Evolutionary conservation across 2,797 vertebrate genomes (phyloP).

Genomic region (Anabacerthia variegaticeps): DNA sequence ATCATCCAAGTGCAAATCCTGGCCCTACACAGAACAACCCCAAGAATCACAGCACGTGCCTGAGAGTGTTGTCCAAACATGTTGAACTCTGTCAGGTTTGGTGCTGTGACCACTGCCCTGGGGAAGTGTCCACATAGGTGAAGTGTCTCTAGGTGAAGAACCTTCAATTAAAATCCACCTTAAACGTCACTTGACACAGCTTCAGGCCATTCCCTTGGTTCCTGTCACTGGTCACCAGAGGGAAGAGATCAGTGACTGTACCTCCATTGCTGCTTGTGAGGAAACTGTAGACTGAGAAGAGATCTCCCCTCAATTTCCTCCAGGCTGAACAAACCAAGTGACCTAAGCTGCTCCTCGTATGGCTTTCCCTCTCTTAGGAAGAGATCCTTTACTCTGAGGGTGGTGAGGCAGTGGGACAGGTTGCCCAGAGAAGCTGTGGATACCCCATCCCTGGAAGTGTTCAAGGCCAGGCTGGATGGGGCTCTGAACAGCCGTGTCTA

Average conservation of each 20-base stretch:
- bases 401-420: not conserved
- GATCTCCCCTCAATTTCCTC: not conserved
- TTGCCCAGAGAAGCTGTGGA: not conserved
- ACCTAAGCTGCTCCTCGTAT: not conserved
- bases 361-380: not conserved
- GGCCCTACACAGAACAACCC: too few relatives aligned
- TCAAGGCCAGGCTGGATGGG: not conserved
- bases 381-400: not conserved
- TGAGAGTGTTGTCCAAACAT: not conserved
- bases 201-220: not conserved
- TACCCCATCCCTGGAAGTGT: not conserved
- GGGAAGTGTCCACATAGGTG: not conserved
- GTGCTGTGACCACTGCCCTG: not conserved
- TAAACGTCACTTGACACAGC: not conserved
- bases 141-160: not conserved
- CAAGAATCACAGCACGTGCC: not conserved
- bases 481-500: not conserved
- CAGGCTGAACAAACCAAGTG: not conserved
- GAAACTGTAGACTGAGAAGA: not conserved
- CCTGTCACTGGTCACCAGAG: not conserved
- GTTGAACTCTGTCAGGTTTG: not conserved
- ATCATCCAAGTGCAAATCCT: not conserved
- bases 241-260: too few relatives aligned
- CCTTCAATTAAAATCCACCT: not conserved
- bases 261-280: not conserved